Evolutionary conservation across 2,797 vertebrate genomes (phyloP).

Genomic region (Paedocypris micromegethes): DNA sequence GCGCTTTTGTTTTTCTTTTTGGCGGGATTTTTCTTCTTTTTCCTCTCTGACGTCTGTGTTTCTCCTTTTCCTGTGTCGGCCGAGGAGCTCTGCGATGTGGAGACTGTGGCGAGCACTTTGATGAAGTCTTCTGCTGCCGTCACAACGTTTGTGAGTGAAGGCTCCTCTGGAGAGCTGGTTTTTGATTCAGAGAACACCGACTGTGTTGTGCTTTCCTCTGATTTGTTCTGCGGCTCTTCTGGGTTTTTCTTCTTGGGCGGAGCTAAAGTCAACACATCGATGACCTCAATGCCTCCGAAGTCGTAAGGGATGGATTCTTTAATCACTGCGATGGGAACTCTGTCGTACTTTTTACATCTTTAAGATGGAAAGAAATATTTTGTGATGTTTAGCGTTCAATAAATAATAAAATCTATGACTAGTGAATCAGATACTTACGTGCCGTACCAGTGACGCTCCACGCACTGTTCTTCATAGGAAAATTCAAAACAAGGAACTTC

Average conservation of each 20-base stretch:
- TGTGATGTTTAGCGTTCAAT: too few relatives aligned
- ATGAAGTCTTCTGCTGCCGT: slow-evolving; percentile 69
- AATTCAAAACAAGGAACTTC: slow-evolving; percentile 84
- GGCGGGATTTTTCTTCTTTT: slow-evolving; percentile 64
- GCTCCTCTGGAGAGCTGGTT: slow-evolving; percentile 52
- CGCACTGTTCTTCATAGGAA: slow-evolving; percentile 75
- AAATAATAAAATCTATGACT: too few relatives aligned
- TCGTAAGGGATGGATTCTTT: slow-evolving; percentile 78
- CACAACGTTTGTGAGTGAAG: slow-evolving; percentile 64
- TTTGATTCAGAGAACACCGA: slow-evolving; percentile 45
- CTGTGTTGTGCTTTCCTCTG: slow-evolving; percentile 47
- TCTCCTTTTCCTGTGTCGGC: slow-evolving; percentile 57
- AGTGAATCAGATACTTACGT: slow-evolving; percentile 73
- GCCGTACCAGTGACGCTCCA: slow-evolving; percentile 83
- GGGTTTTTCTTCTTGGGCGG: slow-evolving; percentile 50
- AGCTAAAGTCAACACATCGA: slow-evolving; percentile 67
- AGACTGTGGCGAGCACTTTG: slow-evolving; percentile 75
- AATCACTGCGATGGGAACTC: slow-evolving; percentile 73
- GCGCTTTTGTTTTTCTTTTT: slow-evolving; percentile 68
- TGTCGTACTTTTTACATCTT: slow-evolving; percentile 83
- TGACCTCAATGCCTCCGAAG: slow-evolving; percentile 75
- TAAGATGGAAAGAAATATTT: slow-evolving; percentile 4
- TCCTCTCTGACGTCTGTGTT: slow-evolving; percentile 52
- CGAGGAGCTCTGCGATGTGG: slow-evolving; percentile 69
- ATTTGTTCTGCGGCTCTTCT: slow-evolving; percentile 46